These are phyloP conservation scores for Nephila pilipes DNA, from an alignment of 1,140 invertebrate species.

Conservation along the genomic window DNA sequence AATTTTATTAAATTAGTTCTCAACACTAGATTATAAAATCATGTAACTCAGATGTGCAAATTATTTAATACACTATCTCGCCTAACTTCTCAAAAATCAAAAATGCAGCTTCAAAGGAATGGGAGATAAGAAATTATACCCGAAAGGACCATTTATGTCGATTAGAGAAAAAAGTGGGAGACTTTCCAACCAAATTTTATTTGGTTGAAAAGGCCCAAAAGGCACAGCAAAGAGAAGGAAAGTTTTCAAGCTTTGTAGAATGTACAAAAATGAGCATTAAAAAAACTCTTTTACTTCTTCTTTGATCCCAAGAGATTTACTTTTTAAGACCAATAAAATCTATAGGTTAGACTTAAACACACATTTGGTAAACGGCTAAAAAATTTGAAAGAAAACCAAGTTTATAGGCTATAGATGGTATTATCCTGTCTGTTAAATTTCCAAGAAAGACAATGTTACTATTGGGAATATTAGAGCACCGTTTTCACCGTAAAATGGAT, in stretches of 20 bases:
- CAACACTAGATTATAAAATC: not conserved
- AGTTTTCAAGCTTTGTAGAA: constrained; percentile 30
- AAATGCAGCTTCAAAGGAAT: not conserved
- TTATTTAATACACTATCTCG: not conserved
- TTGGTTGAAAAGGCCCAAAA: constrained; percentile 15
- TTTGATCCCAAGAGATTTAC: constrained; percentile 40
- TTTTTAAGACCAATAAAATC: constrained; percentile 72
- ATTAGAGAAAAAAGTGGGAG: constrained; percentile 5
- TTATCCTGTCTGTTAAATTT: constrained; percentile 62
- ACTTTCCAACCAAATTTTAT: constrained; percentile 34
- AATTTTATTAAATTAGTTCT: constrained; percentile 1
- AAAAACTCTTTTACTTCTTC: constrained; percentile 36
- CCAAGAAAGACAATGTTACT: constrained; percentile 51
- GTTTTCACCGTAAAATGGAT: constrained; percentile 21
- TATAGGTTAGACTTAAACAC: constrained; percentile 64
- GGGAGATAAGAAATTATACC: constrained; percentile 39
- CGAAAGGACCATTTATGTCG: constrained; percentile 56
- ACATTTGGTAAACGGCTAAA: constrained; percentile 37
- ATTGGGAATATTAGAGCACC: constrained; percentile 54
- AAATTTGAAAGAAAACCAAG: constrained; percentile 11
- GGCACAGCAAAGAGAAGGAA: not conserved
- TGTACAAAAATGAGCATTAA: constrained; percentile 50
- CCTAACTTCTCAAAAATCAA: not conserved
- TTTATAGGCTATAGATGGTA: constrained; percentile 64
- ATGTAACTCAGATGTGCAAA: not conserved